These are phyloP conservation scores for Oncorhynchus nerka DNA, from an alignment of 2,113 vertebrate genomes.

Conservation along the genomic window DNA sequence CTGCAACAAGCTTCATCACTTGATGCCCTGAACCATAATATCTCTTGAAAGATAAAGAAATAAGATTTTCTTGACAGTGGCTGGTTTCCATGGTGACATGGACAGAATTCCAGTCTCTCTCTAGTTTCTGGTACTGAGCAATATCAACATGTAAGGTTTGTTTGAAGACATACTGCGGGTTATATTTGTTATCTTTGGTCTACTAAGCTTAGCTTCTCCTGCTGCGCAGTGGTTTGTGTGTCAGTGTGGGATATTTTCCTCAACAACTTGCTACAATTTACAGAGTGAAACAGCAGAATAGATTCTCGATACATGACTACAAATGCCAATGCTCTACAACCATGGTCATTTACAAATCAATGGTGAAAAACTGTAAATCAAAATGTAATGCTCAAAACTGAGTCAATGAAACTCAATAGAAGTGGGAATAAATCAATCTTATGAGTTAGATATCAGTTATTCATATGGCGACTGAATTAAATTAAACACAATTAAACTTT, in stretches of 20 bases:
- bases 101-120: constrained; percentile 1
- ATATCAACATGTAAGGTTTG: constrained; percentile 9
- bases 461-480: too few relatives aligned
- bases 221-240: background rate
- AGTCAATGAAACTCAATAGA: too few relatives aligned
- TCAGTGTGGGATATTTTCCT: background rate
- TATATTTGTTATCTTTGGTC: background rate
- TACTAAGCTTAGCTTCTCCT: background rate
- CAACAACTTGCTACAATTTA: too few relatives aligned
- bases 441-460: too few relatives aligned
- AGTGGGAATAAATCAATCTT: too few relatives aligned
- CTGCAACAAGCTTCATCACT: background rate
- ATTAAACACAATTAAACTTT: too few relatives aligned
- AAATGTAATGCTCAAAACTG: too few relatives aligned
- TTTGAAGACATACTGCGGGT: background rate
- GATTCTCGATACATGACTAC: too few relatives aligned
- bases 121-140: background rate
- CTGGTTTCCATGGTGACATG: constrained; percentile 30
- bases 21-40: background rate
- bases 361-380: too few relatives aligned
- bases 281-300: too few relatives aligned
- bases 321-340: too few relatives aligned
- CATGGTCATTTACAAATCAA: background rate
- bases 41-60: constrained; percentile 24
- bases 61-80: constrained; percentile 13